A percentile compares a stretch with the other conserved stretches of the same genome.
These are phyloP conservation scores for Nansenia antarctica DNA, from an alignment of 2,113 vertebrate genomes.

Conservation along the genomic window DNA sequence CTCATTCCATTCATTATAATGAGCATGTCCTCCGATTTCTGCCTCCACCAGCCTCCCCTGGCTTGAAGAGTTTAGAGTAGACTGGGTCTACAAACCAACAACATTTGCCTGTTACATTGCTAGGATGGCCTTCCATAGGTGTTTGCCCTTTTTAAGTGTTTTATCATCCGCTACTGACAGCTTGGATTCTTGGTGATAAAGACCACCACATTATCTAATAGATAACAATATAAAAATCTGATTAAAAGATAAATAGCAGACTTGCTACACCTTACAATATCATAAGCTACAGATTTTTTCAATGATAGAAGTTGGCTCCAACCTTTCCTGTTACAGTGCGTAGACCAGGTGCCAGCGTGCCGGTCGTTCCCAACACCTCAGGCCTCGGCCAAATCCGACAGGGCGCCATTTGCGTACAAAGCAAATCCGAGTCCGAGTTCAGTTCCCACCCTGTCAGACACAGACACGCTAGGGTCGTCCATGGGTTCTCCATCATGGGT, in stretches of 20 bases:
- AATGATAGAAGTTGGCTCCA: conserved; percentile 12
- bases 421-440: conserved; percentile 21
- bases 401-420: not conserved
- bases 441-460: conserved; percentile 25
- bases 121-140: conserved; percentile 1
- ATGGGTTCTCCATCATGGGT: conserved; percentile 43
- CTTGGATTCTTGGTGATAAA: conserved; percentile 1
- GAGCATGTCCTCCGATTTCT: too few relatives aligned
- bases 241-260: conserved; percentile 44
- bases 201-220: conserved; percentile 19
- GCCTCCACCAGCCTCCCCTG: too few relatives aligned
- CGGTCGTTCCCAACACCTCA: not conserved
- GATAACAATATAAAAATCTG: conserved; percentile 40
- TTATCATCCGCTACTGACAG: not conserved
- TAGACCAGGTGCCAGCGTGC: not conserved
- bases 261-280: conserved; percentile 32
- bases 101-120: conserved; percentile 14
- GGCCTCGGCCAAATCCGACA: not conserved
- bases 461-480: conserved; percentile 32
- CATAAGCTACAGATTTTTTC: not conserved
- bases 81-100: conserved; percentile 9
- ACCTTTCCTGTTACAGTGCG: not conserved
- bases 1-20: too few relatives aligned
- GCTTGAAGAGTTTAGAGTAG: too few relatives aligned
- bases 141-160: not conserved